Evolutionary conservation across 2,797 vertebrate genomes (phyloP).

Genomic region (Notoglanidium macrostoma): DNA sequence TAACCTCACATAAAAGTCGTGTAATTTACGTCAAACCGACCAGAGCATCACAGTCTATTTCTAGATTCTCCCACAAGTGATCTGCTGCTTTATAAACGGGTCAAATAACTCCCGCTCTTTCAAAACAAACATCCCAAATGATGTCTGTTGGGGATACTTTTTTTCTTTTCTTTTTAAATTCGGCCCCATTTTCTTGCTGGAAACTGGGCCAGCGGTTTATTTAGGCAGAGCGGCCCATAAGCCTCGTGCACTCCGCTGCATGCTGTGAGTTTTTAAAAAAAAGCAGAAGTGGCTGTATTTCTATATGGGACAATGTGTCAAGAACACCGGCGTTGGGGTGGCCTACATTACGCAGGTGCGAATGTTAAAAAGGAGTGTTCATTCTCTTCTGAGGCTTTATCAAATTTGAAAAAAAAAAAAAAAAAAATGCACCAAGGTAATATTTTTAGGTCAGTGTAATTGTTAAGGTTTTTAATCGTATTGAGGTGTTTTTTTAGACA

Average conservation of each 20-base stretch:
- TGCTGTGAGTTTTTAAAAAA: conserved; percentile 20
- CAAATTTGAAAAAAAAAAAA: neutral
- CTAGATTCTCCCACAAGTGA: neutral
- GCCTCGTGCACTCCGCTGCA: conserved; percentile 18
- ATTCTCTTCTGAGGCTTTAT: neutral
- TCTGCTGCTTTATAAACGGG: neutral
- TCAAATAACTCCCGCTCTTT: neutral
- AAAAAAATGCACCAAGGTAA: neutral
- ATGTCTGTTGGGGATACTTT: neutral
- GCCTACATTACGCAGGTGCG: conserved; percentile 31
- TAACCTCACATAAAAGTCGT: neutral
- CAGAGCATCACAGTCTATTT: neutral
- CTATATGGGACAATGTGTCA: conserved; percentile 47
- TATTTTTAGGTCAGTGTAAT: neutral
- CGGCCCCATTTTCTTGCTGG: conserved; percentile 22
- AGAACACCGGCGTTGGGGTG: conserved; percentile 43
- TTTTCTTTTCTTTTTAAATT: neutral
- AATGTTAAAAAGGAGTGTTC: neutral
- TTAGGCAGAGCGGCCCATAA: conserved; percentile 38
- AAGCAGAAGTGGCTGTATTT: conserved; percentile 52
- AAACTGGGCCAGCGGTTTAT: conserved; percentile 54
- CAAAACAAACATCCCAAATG: conserved; percentile 22
- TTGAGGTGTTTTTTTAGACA: neutral
- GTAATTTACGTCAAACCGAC: neutral
- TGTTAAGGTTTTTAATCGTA: neutral